phyloP scores from a whole-genome alignment of 2,888 invertebrate species.

The Blomia tropicalis region DNA sequence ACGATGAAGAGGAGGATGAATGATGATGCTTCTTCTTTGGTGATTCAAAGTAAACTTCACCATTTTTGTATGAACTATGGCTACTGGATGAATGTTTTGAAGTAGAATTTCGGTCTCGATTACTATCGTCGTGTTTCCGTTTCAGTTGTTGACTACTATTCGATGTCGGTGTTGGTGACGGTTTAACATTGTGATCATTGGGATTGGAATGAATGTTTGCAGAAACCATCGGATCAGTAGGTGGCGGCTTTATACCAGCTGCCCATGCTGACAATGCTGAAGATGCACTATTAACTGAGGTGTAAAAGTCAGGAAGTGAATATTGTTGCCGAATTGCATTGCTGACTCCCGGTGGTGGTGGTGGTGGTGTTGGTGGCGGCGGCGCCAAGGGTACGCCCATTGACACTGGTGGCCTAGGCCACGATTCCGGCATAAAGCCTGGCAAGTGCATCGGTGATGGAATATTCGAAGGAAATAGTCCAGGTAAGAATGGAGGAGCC shows the following conservation, averaged over 20 bases:
- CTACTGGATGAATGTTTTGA: background rate
- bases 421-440: background rate
- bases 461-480: slow-evolving; percentile 1
- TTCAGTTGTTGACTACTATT: slow-evolving; percentile 7
- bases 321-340: background rate
- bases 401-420: background rate
- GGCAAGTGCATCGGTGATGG: background rate
- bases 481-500: slow-evolving; percentile 8
- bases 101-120: background rate
- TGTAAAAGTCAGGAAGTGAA: background rate
- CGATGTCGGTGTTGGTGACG: background rate
- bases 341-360: background rate
- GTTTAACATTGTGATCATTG: background rate
- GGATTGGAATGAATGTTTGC: background rate
- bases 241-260: background rate
- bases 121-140: background rate
- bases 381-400: too few relatives aligned
- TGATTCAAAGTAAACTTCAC: slow-evolving; percentile 19
- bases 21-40: background rate
- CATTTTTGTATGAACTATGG: background rate
- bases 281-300: slow-evolving; percentile 4
- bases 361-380: too few relatives aligned
- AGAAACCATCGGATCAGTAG: background rate
- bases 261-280: slow-evolving; percentile 10
- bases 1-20: slow-evolving; percentile 18